phyloP scores from a whole-genome alignment of 2,113 vertebrate genomes.

The Casuarius casuarius region DNA sequence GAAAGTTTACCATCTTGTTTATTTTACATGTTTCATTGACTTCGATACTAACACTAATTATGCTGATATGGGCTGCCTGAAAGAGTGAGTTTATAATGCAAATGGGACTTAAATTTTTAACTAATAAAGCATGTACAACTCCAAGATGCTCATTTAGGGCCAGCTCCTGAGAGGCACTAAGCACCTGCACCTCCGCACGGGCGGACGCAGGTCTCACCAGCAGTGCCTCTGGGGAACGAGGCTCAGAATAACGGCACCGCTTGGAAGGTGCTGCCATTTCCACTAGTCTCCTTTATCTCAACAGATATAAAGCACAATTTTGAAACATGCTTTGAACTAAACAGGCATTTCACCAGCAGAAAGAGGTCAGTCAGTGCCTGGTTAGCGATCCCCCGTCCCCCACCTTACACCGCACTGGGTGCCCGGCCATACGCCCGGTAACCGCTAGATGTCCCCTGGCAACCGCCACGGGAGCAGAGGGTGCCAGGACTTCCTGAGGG shows the following conservation, averaged over 20 bases:
- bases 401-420: too few relatives aligned
- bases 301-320: not conserved
- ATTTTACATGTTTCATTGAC: not conserved
- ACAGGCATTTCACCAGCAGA: not conserved
- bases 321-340: not conserved
- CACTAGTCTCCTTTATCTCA: not conserved
- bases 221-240: not conserved
- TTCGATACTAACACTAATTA: not conserved
- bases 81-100: not conserved
- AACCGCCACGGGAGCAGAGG: not conserved
- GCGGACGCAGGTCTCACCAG: not conserved
- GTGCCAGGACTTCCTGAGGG: not conserved
- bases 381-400: not conserved
- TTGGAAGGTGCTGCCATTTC: rapidly evolving
- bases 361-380: not conserved
- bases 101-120: not conserved
- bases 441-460: conserved; percentile 27
- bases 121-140: not conserved
- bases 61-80: too few relatives aligned
- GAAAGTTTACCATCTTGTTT: not conserved
- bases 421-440: not conserved
- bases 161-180: not conserved
- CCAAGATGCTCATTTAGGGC: not conserved
- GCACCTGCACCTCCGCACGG: not conserved
- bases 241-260: not conserved